These are phyloP conservation scores for Volucella inanis DNA, from an alignment of 2,888 invertebrate genomes.

Conservation along the genomic window DNA sequence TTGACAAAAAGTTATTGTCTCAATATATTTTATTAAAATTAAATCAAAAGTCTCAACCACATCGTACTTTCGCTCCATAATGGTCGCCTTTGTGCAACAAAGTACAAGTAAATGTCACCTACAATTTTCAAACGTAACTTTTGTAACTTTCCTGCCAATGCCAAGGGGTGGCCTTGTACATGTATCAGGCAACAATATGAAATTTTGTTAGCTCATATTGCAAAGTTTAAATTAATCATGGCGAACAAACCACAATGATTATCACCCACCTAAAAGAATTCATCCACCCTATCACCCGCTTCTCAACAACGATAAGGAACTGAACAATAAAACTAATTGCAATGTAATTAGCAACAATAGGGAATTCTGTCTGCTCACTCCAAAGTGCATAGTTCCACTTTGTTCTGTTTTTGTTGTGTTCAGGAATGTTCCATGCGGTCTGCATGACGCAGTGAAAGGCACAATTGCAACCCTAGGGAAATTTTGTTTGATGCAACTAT, in stretches of 20 bases:
- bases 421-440: constrained; percentile 3
- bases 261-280: constrained; percentile 7
- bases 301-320: constrained; percentile 30
- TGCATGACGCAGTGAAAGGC: constrained; percentile 6
- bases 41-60: constrained; percentile 19
- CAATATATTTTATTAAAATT: constrained; percentile 27
- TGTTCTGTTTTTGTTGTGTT: not conserved
- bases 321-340: constrained; percentile 59
- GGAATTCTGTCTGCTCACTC: constrained; percentile 26
- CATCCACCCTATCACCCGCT: not conserved
- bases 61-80: not conserved
- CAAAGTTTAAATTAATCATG: not conserved
- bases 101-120: constrained; percentile 16
- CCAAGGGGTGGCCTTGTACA: not conserved
- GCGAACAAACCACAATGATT: constrained; percentile 44
- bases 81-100: too few relatives aligned
- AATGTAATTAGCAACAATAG: constrained; percentile 57
- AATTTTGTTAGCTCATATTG: not conserved
- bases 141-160: constrained; percentile 10
- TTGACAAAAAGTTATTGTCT: not conserved
- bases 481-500: constrained; percentile 43
- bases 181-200: not conserved
- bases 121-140: constrained; percentile 9
- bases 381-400: constrained; percentile 6
- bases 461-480: constrained; percentile 34